Conservation (phyloP, 2,113 vertebrate genomes). For the Brienomyrus brachyistius region DNA sequence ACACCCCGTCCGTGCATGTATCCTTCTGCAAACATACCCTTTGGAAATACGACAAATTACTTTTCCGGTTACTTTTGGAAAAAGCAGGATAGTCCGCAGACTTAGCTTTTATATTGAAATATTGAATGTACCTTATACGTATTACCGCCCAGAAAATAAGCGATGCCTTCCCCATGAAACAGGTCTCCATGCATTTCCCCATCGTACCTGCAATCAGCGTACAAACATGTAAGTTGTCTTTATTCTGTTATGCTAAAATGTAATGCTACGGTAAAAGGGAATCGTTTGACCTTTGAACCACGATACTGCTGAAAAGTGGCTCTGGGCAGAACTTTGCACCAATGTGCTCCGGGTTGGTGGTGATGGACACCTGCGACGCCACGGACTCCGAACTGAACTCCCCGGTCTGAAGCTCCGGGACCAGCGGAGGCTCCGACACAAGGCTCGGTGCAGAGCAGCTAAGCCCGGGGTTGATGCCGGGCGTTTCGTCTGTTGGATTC, state of each 20-base stretch:
- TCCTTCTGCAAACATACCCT: constrained; percentile 84
- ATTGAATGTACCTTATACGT: constrained; percentile 60
- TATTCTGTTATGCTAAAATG: neutral
- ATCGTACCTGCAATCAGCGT: constrained; percentile 62
- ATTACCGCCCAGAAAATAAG: constrained; percentile 70
- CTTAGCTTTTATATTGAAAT: neutral
- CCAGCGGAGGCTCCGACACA: neutral
- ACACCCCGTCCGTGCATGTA: constrained; percentile 75
- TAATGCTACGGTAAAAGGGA: neutral
- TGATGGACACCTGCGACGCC: neutral
- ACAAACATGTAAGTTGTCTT: neutral
- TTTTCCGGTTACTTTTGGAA: neutral
- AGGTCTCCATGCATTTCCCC: constrained; percentile 59
- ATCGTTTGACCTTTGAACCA: constrained; percentile 61
- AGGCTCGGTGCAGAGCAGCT: neutral
- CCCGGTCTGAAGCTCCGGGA: neutral
- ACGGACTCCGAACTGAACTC: neutral
- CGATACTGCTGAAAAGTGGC: constrained; percentile 46
- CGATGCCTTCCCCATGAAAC: constrained; percentile 71
- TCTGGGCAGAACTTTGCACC: constrained; percentile 33
- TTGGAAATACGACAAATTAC: constrained; percentile 28
- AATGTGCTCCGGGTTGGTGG: neutral
- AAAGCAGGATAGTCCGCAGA: neutral
- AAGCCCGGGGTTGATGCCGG: neutral
- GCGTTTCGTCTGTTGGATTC: neutral